Evolutionary conservation across 2,797 vertebrate species (phyloP).

Genomic region (Hozukius guyotensis): DNA sequence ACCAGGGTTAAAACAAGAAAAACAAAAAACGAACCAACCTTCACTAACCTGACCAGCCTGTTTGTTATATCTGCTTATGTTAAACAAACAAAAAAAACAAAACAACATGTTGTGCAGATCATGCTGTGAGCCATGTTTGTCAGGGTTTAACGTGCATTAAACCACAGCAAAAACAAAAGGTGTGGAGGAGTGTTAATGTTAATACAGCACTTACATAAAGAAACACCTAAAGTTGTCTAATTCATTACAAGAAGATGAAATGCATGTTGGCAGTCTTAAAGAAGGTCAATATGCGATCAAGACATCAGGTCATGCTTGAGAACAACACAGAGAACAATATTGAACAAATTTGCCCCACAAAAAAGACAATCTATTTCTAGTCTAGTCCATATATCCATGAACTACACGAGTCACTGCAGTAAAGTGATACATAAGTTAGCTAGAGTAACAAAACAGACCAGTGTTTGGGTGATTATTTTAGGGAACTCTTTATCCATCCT

Average conservation of each 20-base stretch:
- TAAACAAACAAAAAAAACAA: not conserved
- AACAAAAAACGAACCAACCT: not conserved
- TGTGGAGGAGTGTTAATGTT: not conserved
- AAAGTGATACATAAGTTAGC: too few relatives aligned
- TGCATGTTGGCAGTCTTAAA: too few relatives aligned
- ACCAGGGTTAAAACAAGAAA: not conserved
- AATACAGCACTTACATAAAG: not conserved
- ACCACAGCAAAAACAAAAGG: not conserved
- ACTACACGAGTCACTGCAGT: not conserved
- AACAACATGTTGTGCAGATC: not conserved
- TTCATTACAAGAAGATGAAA: too few relatives aligned
- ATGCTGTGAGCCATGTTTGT: not conserved
- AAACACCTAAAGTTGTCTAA: not conserved
- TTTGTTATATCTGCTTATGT: conserved; percentile 6
- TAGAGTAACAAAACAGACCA: not conserved
- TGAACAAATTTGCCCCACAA: too few relatives aligned
- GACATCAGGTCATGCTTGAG: too few relatives aligned
- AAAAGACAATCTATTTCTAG: not conserved
- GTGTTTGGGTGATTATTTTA: not conserved
- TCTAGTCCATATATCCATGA: not conserved
- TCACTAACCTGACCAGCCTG: conserved; percentile 18
- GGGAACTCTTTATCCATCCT: not conserved
- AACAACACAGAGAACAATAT: too few relatives aligned
- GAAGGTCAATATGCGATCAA: too few relatives aligned
- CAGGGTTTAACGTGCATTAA: not conserved